phyloP scores from a whole-genome alignment of 1,140 invertebrate genomes.

The Macrobrachium rosenbergii region DNA sequence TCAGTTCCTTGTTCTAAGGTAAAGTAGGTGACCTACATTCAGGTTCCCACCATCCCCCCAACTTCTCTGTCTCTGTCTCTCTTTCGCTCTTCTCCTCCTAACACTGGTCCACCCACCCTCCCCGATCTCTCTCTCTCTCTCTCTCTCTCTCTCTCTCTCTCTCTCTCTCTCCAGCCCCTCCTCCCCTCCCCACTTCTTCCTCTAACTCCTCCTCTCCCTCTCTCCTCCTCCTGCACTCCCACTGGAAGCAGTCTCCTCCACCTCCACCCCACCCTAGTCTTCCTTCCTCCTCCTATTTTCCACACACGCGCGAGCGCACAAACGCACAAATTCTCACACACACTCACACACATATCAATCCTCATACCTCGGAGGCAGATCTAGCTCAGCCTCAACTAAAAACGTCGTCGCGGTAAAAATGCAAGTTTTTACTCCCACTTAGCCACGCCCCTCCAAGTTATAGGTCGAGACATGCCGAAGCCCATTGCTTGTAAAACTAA shows the following conservation, averaged over 20 bases:
- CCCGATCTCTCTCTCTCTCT: neutral
- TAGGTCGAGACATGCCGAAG: too few species aligned
- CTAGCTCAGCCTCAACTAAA: neutral
- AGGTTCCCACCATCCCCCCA: constrained; percentile 14
- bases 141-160: neutral
- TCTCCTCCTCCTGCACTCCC: neutral
- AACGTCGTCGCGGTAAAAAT: neutral
- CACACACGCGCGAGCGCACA: neutral
- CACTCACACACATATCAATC: neutral
- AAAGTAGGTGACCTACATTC: constrained; percentile 46
- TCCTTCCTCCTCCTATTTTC: too few species aligned
- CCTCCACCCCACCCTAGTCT: too few species aligned
- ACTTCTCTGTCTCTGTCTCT: neutral
- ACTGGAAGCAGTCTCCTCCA: too few species aligned
- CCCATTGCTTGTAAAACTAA: too few species aligned
- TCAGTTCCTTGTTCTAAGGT: constrained; percentile 35
- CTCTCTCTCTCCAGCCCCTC: neutral
- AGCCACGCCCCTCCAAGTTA: too few species aligned
- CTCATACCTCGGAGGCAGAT: neutral
- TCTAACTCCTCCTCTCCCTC: neutral
- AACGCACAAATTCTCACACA: neutral
- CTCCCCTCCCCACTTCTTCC: neutral
- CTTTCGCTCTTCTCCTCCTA: neutral
- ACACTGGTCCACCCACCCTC: neutral
- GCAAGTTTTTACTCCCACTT: too few species aligned